These are phyloP conservation scores for Zosterops pallidus DNA, from an alignment of 2,113 vertebrate species.

Conservation along the genomic window DNA sequence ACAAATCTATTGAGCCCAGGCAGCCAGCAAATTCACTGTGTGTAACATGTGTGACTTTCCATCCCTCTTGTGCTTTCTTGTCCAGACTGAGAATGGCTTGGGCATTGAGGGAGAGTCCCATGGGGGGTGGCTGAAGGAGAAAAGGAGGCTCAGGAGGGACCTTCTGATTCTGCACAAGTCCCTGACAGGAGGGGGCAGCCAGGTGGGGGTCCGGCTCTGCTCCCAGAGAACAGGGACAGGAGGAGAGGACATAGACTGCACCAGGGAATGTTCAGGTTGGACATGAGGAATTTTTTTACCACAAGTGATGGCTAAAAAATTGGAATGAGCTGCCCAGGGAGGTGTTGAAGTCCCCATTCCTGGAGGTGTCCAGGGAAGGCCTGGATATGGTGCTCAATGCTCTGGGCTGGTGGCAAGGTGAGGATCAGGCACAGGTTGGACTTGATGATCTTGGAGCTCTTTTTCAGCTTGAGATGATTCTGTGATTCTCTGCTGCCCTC, in stretches of 20 bases:
- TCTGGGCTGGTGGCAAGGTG: not conserved
- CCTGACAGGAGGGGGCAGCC: not conserved
- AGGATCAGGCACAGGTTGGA: not conserved
- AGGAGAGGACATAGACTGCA: not conserved
- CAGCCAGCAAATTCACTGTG: not conserved
- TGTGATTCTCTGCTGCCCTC: not conserved
- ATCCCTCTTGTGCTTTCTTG: not conserved
- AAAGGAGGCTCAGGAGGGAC: not conserved
- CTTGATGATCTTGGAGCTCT: not conserved
- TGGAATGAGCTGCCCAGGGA: not conserved
- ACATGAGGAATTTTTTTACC: not conserved
- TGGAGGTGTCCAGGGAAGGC: not conserved
- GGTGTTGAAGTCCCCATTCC: not conserved
- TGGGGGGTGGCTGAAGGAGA: not conserved
- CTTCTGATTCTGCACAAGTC: not conserved
- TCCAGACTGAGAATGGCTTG: not conserved
- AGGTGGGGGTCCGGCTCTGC: fast-evolving
- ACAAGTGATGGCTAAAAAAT: fast-evolving
- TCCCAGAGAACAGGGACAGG: not conserved
- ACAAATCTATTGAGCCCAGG: not conserved
- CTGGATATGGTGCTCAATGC: fast-evolving
- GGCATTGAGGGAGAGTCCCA: not conserved
- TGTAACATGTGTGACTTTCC: fast-evolving
- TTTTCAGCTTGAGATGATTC: fast-evolving
- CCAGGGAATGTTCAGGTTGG: not conserved